Evolutionary conservation across 1,140 invertebrate genomes (phyloP), one percentile per base, ranked within the genome.

Genomic region (Pseudomyrmex pallidus): DNA sequence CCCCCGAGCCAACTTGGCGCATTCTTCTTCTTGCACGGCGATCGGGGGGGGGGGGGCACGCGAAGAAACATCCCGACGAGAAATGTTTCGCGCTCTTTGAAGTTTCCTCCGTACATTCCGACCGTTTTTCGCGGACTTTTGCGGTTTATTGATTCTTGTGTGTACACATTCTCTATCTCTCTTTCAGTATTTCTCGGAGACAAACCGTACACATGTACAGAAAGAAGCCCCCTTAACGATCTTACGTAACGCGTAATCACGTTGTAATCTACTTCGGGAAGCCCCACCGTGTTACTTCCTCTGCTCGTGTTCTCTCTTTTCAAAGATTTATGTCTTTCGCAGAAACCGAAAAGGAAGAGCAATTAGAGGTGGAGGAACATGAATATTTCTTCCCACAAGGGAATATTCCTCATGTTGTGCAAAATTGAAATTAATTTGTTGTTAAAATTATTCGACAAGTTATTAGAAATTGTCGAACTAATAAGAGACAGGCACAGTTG

Each of bases 181-280:
- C 59, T 74, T 50, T 59, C 52, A 12, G 48, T 77, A 48, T 77
- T 66, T 77, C 52, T 50, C 22, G 50, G n/a, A 59, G 17, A 15
- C 50, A 63, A 50, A 64, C 7, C 5, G 56, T 63, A 76, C 48
- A 13, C 3, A 13, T 59, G 61, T 57, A 57, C 61, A 61, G 22
- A 50, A 74, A 54, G 91, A 92, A 92, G 90, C 91, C 91, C 89
- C 86, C 62, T 87, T 91, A 92, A 91, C 90, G 83, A 85, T 92
- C 89, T 92, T 92, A 92, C 83, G 66, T 72, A 61, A n/a, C 20
- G 83, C 87, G 87, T 91, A 92, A 91, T 90, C 66, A 78, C 82
- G 82, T 86, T 90, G 87, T 92, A 92, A 93, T 90, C 87, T 92
- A 82, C 74, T 89, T 80, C 87, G 78, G 85, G 92, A 93, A 93